Evolutionary conservation across 2,113 vertebrate genomes (phyloP).

Genomic region (Amblyornis subalaris): DNA sequence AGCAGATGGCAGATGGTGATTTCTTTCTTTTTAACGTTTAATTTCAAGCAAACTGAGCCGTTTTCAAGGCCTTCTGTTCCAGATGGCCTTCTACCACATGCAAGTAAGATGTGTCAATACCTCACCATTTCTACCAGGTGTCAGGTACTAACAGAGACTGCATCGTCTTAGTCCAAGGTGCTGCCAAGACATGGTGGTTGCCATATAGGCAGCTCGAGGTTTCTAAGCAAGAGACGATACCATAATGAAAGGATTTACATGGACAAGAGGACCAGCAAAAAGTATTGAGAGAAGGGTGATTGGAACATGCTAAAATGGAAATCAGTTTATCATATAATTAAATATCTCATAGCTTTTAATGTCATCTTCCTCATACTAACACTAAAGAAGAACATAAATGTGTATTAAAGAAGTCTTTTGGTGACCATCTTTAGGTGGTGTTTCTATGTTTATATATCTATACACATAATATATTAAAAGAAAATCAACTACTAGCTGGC

Average conservation of each 20-base stretch:
- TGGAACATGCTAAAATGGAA: not conserved
- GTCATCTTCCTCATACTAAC: not conserved
- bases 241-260: not conserved
- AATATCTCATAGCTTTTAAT: not conserved
- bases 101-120: not conserved
- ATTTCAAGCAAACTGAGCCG: not conserved
- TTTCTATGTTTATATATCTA: not conserved
- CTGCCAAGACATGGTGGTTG: not conserved
- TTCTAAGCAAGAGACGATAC: slow-evolving; percentile 20
- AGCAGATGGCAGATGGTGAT: not conserved
- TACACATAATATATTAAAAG: not conserved
- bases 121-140: slow-evolving; percentile 25
- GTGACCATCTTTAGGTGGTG: not conserved
- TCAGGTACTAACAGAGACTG: not conserved
- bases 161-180: not conserved
- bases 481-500: not conserved
- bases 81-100: slow-evolving; percentile 3
- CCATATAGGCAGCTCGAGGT: not conserved
- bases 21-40: not conserved
- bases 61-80: not conserved
- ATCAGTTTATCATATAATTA: not conserved
- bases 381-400: not conserved
- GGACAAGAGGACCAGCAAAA: not conserved
- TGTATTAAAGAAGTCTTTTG: not conserved
- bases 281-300: not conserved